phyloP scores from a whole-genome alignment of 2,797 vertebrate genomes.

The Lagocephalus sceleratus region DNA sequence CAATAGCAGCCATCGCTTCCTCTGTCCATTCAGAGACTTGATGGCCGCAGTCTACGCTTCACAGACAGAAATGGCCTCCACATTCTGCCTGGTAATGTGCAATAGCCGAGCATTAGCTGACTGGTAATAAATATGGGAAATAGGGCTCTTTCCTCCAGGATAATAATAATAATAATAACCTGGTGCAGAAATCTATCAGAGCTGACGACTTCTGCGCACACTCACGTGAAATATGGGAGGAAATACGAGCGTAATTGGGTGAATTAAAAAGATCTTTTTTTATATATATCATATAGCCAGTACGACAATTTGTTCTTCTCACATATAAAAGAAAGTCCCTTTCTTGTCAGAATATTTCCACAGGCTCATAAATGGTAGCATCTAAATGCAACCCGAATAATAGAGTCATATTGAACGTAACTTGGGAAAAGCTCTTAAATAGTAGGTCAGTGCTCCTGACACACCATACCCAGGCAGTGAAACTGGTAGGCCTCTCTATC shows the following conservation, averaged over 20 bases:
- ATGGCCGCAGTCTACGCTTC: slow-evolving; percentile 49
- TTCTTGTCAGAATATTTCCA: too few species aligned
- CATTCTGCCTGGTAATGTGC: slow-evolving; percentile 58
- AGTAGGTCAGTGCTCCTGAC: too few species aligned
- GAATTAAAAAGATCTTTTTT: too few species aligned
- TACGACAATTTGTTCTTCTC: slow-evolving; percentile 31
- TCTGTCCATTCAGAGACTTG: slow-evolving; percentile 25
- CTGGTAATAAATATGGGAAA: slow-evolving; percentile 66
- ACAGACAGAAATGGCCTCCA: slow-evolving; percentile 59
- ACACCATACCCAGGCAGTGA: too few species aligned
- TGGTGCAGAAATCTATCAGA: slow-evolving; percentile 32
- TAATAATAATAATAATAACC: slow-evolving; percentile 38
- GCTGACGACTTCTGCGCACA: slow-evolving; percentile 18
- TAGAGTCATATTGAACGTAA: too few species aligned
- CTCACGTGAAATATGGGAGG: slow-evolving; percentile 25
- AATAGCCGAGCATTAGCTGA: slow-evolving; percentile 63
- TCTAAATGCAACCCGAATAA: too few species aligned
- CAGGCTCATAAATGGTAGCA: too few species aligned
- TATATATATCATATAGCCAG: slow-evolving; percentile 28
- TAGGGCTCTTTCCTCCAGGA: slow-evolving; percentile 49
- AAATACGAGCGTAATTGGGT: slow-evolving; percentile 39
- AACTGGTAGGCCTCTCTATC: too few species aligned
- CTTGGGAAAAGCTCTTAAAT: too few species aligned
- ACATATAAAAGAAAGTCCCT: slow-evolving; percentile 15
- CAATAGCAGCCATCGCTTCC: slow-evolving; percentile 32